A percentile compares a stretch with the other conserved stretches of the same genome.
Conservation (phyloP, 2,113 vertebrate species). For the Noturus placidus region DNA sequence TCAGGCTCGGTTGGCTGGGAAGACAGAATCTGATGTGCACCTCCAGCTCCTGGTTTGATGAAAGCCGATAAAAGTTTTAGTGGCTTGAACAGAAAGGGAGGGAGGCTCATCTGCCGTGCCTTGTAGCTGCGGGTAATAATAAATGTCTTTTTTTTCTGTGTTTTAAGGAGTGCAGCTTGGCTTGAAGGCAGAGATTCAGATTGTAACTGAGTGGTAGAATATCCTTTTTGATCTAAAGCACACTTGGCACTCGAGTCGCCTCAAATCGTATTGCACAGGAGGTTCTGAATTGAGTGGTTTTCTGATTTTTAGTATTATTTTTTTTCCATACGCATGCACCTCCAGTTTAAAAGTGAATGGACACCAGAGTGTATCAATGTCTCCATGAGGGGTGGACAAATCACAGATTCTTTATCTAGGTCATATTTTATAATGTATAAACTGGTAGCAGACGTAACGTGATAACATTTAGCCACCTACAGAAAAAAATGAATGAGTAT, state of each 20-base stretch:
- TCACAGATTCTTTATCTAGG: neutral
- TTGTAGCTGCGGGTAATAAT: conserved; percentile 46
- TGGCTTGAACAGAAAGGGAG: neutral
- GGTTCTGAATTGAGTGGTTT: neutral
- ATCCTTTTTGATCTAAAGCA: conserved; percentile 21
- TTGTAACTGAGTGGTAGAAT: conserved; percentile 38
- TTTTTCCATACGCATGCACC: neutral
- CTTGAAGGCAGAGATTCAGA: conserved; percentile 31
- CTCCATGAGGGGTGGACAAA: neutral
- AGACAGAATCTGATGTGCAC: conserved; percentile 43
- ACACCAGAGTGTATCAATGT: neutral
- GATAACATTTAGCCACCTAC: neutral
- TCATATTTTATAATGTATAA: neutral
- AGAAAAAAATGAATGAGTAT: neutral
- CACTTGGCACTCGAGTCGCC: conserved; percentile 12
- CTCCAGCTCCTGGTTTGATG: conserved; percentile 49
- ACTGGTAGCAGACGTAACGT: neutral
- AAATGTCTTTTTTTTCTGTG: conserved; percentile 38
- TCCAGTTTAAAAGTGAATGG: neutral
- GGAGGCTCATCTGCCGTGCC: conserved; percentile 36
- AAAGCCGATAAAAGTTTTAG: conserved; percentile 55
- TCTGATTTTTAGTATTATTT: neutral
- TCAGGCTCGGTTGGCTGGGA: conserved; percentile 35
- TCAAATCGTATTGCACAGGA: neutral
- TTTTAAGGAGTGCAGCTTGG: conserved; percentile 34